Evolutionary conservation across 1,140 invertebrate species (phyloP), one percentile per base, ranked within the genome.

Genomic region (Neodiprion virginianus): DNA sequence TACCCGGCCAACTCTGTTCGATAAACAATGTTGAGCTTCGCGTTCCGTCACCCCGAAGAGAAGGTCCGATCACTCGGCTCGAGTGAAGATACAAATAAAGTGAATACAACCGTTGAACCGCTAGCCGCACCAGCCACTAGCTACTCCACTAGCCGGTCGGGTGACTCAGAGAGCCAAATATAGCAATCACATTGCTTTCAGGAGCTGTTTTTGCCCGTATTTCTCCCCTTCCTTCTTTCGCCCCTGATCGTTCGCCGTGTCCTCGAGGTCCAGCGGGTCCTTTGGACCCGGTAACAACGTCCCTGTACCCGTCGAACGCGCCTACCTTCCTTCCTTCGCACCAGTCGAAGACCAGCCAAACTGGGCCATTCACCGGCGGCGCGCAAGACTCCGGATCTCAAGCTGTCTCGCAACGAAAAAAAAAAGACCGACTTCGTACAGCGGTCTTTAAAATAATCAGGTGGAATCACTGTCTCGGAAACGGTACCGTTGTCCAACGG

Each of bases 161-260:
- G 61, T 81, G 78, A 81, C 53, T 81, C 77, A 79, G 71, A 75
- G 61, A 10, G 70, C 76, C 79, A 76, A 79, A 81, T 79, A 80
- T 81, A 81, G 76, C 49, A 53, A 76, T 72, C 68, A 53, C 53
- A 61, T 61, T 61, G n/a, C 53, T 61, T 61, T 61, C 53, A 61
- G 53, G 53, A 61, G 53, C 53, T 61, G 53, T 61, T 61, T 61
- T 61, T 61, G 53, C 7, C 53, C 53, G 53, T 61, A 61, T 17
- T 61, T 8, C n/a, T 61, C 53, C 11, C n/a, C 53, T 61, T 61
- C 53, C 28, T 40, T 40, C 28, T 40, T 40, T 40, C 28, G 28
- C 28, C 28, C 28, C 28, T 40, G 28, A 40, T 40, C 53, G 53
- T 61, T 61, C 53, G 28, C 28, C 28, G 28, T 40, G 28, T 40